Evolutionary conservation across 2,888 invertebrate species (phyloP), one percentile per base, ranked within the genome.

Genomic region (Rhagium mordax): DNA sequence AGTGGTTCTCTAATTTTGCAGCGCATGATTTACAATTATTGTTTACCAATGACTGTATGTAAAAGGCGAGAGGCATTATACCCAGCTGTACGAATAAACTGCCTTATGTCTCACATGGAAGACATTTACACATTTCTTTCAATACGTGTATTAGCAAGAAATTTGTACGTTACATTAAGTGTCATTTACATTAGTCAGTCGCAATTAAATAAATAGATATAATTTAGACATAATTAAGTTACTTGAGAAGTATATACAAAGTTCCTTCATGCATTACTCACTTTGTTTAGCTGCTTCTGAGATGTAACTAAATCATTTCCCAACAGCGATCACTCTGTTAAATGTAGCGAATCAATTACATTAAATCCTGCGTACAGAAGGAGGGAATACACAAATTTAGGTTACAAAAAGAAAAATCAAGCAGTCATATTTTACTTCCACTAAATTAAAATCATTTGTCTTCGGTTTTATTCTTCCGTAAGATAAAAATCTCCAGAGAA

Each of bases 401-500:
- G 27, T 21, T 21, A 24, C 62, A 27, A 21, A n/a, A 13, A 29
- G 53, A 65, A 65, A 59, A 65, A 65, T 65, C 65, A 33, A 53
- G 33, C 53, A 33, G 53, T 53, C 53, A 65, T 65, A 65, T 65
- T 65, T 65, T 65, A 51, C 53, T 65, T 65, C 65, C 65, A 51
- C 53, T 65, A 65, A 65, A 65, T 65, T 53, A 65, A 65, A 65
- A 51, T 53, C 29, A 33, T 65, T 65, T 65, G 33, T 53, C 65
- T 65, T 65, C 20, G 16, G 16, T 65, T 49, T 51, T 65, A 51
- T 65, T 33, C 29, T 29, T 16, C 15, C 5, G 16, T 13, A 29
- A 49, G 64, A 67, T 55, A 64, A 53, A 57, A 71, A 71, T 74
- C 71, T 69, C 74, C 41, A 41, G 61, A 69, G 73, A 66, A 55